These are phyloP conservation scores for Dunckerocampus dactyliophorus DNA, from an alignment of 2,113 vertebrate genomes.

Conservation along the genomic window DNA sequence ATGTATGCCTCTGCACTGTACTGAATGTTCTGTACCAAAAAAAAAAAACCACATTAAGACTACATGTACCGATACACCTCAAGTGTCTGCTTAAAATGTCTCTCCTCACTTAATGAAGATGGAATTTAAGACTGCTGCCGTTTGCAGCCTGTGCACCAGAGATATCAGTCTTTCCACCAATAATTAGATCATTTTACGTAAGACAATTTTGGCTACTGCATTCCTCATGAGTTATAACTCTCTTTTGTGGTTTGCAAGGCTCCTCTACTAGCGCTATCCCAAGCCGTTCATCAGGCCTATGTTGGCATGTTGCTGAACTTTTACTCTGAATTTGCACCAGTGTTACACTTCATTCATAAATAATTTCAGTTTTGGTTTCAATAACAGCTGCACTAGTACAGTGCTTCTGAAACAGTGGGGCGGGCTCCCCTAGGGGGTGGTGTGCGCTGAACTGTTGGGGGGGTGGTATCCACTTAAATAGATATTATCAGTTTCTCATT, in stretches of 20 bases:
- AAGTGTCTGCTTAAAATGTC: not conserved
- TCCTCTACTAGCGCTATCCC: not conserved
- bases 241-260: constrained; percentile 19
- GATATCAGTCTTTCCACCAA: constrained; percentile 40
- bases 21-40: too few relatives aligned
- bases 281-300: not conserved
- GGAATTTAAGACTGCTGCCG: constrained; percentile 32
- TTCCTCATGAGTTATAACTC: constrained; percentile 39
- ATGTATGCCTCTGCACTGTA: too few relatives aligned
- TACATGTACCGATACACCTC: too few relatives aligned
- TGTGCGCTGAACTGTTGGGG: too few relatives aligned
- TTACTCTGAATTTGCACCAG: too few relatives aligned
- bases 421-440: too few relatives aligned
- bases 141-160: constrained; percentile 17
- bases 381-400: not conserved
- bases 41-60: too few relatives aligned
- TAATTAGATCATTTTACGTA: constrained; percentile 61
- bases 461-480: too few relatives aligned
- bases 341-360: too few relatives aligned
- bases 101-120: constrained; percentile 49
- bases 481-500: too few relatives aligned
- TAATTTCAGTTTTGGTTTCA: not conserved
- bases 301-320: too few relatives aligned
- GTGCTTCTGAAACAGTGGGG: too few relatives aligned
- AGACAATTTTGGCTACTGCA: constrained; percentile 44